Conservation (phyloP, 1,140 invertebrate genomes). For the Diabrotica undecimpunctata region DNA sequence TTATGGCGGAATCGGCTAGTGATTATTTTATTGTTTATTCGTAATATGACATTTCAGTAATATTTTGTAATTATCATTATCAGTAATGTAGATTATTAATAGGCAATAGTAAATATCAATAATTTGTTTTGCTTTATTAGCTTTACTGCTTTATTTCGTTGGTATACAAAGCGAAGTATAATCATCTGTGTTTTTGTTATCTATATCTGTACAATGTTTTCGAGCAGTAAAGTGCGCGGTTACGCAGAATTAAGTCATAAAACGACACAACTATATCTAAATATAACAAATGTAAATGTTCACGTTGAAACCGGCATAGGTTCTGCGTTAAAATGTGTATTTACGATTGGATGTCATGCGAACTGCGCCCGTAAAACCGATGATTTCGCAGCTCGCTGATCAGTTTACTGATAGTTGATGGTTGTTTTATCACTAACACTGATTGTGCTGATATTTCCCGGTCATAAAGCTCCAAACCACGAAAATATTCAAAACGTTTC, state of each 20-base stretch:
- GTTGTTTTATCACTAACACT: conserved; percentile 41
- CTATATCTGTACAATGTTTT: neutral
- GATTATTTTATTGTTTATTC: no score
- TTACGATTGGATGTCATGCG: conserved; percentile 35
- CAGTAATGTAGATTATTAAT: no score
- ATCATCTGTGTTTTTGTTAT: neutral
- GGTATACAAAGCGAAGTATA: neutral
- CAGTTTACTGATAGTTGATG: conserved; percentile 38
- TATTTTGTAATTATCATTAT: no score
- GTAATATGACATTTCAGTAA: no score
- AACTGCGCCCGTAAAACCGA: conserved; percentile 36
- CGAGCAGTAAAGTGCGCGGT: neutral
- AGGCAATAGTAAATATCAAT: no score
- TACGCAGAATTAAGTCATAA: neutral
- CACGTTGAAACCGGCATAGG: conserved; percentile 13
- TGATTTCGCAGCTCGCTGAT: conserved; percentile 40
- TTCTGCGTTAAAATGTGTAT: conserved; percentile 25
- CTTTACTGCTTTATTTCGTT: neutral
- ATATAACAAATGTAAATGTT: conserved; percentile 13
- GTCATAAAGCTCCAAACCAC: conserved; percentile 37
- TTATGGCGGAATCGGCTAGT: no score
- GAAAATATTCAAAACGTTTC: conserved; percentile 39
- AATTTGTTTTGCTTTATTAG: no score
- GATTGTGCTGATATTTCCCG: conserved; percentile 40
- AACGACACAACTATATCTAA: conserved; percentile 1